Evolutionary conservation across 2,888 invertebrate species (phyloP), one percentile per base, ranked within the genome.

Genomic region (Sarcophaga rosellei): DNA sequence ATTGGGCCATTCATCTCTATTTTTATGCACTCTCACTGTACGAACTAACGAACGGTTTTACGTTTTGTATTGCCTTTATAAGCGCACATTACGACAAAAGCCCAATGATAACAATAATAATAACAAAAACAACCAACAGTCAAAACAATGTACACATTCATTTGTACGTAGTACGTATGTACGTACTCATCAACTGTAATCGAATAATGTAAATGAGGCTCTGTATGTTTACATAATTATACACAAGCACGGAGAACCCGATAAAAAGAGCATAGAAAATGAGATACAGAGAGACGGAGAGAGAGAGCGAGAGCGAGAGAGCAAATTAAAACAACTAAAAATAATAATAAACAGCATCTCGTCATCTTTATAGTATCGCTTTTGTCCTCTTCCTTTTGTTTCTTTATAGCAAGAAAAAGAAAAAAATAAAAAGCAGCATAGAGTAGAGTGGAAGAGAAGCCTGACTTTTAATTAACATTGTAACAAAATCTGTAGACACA

Each of bases 391-490:
- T 82, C 25, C 59, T 72, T 76, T 82, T 72, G 69, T 23, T 66
- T 35, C 35, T 35, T 35, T 35, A 35, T 10, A 35, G 35, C 6
- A 35, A 35, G n/a, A n/a, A 35, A 35, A 35, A 25, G 3, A 23
- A 23, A n/a, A 20, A 4, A 17, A 20, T 25, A 25, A 25, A n/a
- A 65, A 17, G 65, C n/a, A 17, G 4, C 53, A 10, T 15, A 53
- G 17, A 15, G 17, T 4, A 53, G 53, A 53, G 17, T 10, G 17
- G 17, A 75, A 65, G 81, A 53, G 53, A 0, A 83, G 73, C 68
- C 45, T 69, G 35, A 57, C 77, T 83, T 83, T 78, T 78, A 83
- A 83, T 83, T 74, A 83, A 74, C 66, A 69, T 79, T 74, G 74
- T 84, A 69, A 84, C 25, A 35, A 78, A 57, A 74, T 53, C 53